These are phyloP conservation scores for Tetramorium simillimum DNA, from an alignment of 1,140 invertebrate genomes.

Conservation along the genomic window DNA sequence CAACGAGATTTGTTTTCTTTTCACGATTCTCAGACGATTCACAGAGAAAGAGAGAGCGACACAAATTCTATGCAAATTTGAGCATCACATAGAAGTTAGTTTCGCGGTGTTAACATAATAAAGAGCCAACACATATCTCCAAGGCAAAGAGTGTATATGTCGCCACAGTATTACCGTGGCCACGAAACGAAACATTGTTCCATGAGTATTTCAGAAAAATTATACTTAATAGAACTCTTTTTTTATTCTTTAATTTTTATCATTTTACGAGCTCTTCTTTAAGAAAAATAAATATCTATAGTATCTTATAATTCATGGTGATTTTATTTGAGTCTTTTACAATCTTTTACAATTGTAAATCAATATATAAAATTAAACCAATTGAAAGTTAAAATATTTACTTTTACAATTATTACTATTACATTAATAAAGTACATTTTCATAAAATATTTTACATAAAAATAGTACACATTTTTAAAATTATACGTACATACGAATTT, in stretches of 20 bases:
- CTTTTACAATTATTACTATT: not conserved
- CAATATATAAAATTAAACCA: not conserved
- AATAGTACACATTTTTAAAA: not conserved
- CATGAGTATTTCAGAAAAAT: conserved; percentile 9
- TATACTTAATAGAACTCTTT: not conserved
- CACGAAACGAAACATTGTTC: not conserved
- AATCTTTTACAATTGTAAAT: not conserved
- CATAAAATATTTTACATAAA: not conserved
- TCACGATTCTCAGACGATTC: conserved; percentile 11
- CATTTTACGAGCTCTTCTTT: not conserved
- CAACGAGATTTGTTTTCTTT: conserved; percentile 31
- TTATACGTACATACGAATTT: not conserved
- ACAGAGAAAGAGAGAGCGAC: not conserved
- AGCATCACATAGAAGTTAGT: conserved; percentile 37
- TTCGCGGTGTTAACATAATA: conserved; percentile 32
- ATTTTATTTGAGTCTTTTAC: not conserved
- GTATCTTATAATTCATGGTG: not conserved
- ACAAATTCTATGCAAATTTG: conserved; percentile 53
- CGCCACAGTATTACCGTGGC: not conserved
- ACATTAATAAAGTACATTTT: not conserved
- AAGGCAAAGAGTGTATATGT: not conserved
- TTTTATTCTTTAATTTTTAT: not conserved
- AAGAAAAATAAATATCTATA: not conserved
- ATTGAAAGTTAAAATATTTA: not conserved
- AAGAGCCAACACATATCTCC: conserved; percentile 33